These are phyloP conservation scores for Neotragus pygmaeus DNA, from an alignment of 2,113 vertebrate genomes.

Conservation along the genomic window DNA sequence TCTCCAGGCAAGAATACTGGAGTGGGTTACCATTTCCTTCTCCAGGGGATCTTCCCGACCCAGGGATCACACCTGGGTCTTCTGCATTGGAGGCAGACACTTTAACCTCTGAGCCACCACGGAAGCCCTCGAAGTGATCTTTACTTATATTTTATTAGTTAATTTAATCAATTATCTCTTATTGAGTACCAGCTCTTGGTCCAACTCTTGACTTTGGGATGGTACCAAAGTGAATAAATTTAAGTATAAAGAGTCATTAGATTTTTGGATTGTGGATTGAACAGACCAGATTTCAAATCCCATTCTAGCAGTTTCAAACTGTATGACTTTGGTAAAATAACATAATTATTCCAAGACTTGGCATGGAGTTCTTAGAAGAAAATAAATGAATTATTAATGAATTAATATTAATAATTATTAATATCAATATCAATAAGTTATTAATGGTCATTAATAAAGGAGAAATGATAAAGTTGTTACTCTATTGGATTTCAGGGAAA, in stretches of 20 bases:
- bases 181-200: background rate
- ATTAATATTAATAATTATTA: background rate
- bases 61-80: too few species aligned
- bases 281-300: background rate
- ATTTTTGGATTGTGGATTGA: background rate
- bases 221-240: background rate
- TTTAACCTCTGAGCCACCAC: too few species aligned
- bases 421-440: background rate
- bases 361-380: background rate
- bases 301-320: background rate
- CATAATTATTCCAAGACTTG: background rate
- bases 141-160: conserved; percentile 42
- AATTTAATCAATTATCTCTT: background rate
- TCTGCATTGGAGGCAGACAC: too few species aligned
- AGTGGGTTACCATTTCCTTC: too few species aligned
- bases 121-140: background rate
- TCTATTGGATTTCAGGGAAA: background rate
- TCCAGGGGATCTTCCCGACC: too few species aligned
- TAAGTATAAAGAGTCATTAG: background rate
- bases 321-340: background rate
- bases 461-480: background rate
- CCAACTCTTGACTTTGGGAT: background rate
- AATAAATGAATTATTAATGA: too few species aligned
- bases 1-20: too few species aligned
- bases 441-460: background rate